Percentiles rank a stretch among this genome's conserved stretches.
Conservation (phyloP, 1,140 invertebrate species). For the Conus betulinus region DNA sequence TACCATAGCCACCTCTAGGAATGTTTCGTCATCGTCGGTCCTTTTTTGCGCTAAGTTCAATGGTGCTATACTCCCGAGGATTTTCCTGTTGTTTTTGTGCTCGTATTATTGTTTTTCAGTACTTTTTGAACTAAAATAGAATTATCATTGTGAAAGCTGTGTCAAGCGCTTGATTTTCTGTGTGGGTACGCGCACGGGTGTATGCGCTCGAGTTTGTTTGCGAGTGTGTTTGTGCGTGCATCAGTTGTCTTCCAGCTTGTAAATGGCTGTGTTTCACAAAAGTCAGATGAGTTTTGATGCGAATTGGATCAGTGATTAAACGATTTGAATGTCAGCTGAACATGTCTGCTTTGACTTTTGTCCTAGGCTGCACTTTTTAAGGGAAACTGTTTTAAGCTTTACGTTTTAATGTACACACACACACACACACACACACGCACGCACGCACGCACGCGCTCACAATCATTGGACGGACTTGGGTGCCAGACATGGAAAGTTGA, state of each 20-base stretch:
- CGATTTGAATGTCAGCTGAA: too few relatives aligned
- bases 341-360: too few relatives aligned
- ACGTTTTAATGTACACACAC: background rate
- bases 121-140: background rate
- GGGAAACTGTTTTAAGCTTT: too few relatives aligned
- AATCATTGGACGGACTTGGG: background rate
- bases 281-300: too few relatives aligned
- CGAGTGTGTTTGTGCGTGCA: background rate
- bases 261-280: too few relatives aligned
- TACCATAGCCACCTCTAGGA: too few relatives aligned
- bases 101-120: background rate
- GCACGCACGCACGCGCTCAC: background rate
- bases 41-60: too few relatives aligned
- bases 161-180: background rate
- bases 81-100: background rate
- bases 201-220: background rate
- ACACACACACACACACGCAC: slow-evolving; percentile 7
- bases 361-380: too few relatives aligned
- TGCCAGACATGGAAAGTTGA: too few relatives aligned
- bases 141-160: background rate
- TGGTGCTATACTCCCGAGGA: background rate
- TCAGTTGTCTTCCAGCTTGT: background rate
- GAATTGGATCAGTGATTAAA: too few relatives aligned
- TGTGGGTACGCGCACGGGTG: background rate
- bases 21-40: too few relatives aligned